phyloP scores from a whole-genome alignment of 2,888 invertebrate genomes.

The Actias luna region DNA sequence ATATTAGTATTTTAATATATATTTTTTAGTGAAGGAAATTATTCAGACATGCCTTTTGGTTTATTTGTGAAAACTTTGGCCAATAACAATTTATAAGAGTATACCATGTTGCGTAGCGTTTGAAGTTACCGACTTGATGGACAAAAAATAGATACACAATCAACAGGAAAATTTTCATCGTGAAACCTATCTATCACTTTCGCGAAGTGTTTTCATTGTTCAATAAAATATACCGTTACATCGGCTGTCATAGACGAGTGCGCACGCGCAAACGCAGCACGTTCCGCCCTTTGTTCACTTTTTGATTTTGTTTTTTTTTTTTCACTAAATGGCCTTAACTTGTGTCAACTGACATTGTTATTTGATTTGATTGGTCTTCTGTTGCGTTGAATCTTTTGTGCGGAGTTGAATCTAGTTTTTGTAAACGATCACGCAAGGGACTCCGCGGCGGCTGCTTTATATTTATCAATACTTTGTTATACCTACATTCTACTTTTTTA shows the following conservation, averaged over 20 bases:
- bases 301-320: constrained; percentile 50
- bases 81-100: background rate
- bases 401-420: constrained; percentile 40
- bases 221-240: constrained; percentile 33
- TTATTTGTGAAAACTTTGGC: background rate
- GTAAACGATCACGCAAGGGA: constrained; percentile 29
- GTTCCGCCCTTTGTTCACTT: constrained; percentile 62
- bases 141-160: constrained; percentile 12
- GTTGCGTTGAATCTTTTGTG: constrained; percentile 46
- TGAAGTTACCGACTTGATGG: background rate
- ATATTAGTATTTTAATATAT: no score
- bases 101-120: background rate
- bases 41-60: background rate
- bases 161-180: constrained; percentile 20
- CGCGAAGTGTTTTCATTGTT: constrained; percentile 19
- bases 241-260: constrained; percentile 38
- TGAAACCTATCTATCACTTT: constrained; percentile 20
- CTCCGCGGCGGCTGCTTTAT: constrained; percentile 33
- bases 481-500: constrained; percentile 33
- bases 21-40: no score
- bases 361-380: constrained; percentile 56
- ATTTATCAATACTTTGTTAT: constrained; percentile 38
- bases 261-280: constrained; percentile 57
- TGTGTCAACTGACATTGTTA: constrained; percentile 59
- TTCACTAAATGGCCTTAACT: constrained; percentile 43